Evolutionary conservation across 2,888 invertebrate genomes (phyloP), one percentile per base, ranked within the genome.

Genomic region (Endomychus coccineus): DNA sequence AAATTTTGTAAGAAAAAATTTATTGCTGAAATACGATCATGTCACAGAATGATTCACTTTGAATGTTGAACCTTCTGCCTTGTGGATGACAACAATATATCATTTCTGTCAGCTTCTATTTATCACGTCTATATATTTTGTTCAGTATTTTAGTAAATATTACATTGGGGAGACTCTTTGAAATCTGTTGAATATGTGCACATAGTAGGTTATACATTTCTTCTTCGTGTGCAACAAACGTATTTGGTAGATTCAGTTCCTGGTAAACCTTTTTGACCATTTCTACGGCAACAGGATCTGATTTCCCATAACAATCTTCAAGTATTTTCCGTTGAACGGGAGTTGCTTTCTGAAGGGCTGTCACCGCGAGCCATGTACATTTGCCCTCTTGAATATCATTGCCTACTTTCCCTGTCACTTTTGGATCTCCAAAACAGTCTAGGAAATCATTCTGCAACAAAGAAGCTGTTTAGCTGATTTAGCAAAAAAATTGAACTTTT

Each of bases 341-440:
- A 27, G 74, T 76, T 1, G 83, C 85, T 35, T 83, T 73, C 61
- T 90, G 84, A 42, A 94, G 69, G 6, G 94, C 94, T 1, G 87
- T 83, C 1, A 94, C 88, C 1, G 88, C 80, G 17, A 95, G 69
- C 97, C 97, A 98, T 0, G 91, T 81, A 66, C 96, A 97, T 68
- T 96, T 97, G 17, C 94, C 94, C 51, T 95, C 92, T 66, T 84
- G 77, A 50, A 98, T 95, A 59, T 97, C 96, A 0, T 82, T 86
- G 17, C 92, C 89, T 22, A 77, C 70, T 70, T 96, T 98, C 4
- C 96, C 97, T 0, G 83, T 92, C 2, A 85, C 73, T 5, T 75
- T 70, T 10, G 85, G 77, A 61, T 92, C 81, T 1, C 94, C 95
- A 62, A 84, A 97, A 59, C 88, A 90, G 61, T 95, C 94, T 21